Conservation (phyloP, 2,113 vertebrate genomes). For the Cepphus grylle region DNA sequence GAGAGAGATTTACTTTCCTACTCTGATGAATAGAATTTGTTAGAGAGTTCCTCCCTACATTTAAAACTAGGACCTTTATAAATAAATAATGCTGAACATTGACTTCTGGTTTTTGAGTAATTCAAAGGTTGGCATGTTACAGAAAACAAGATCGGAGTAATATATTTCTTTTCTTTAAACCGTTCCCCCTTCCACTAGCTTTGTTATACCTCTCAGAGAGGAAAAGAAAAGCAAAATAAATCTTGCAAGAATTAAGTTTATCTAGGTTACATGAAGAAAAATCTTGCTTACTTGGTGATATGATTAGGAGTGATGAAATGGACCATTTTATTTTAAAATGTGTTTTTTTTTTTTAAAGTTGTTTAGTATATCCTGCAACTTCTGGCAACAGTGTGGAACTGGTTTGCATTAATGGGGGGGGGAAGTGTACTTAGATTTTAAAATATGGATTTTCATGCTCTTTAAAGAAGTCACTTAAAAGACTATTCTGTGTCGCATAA, state of each 20-base stretch:
- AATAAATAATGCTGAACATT: not conserved
- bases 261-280: not conserved
- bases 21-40: not conserved
- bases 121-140: not conserved
- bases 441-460: not conserved
- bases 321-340: not conserved
- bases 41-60: not conserved
- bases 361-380: not conserved
- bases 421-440: not conserved
- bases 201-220: not conserved
- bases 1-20: not conserved
- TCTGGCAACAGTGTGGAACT: not conserved
- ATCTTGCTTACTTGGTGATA: not conserved
- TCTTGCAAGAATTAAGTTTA: not conserved
- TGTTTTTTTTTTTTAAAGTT: not conserved
- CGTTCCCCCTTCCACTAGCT: not conserved
- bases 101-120: not conserved
- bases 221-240: not conserved
- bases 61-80: not conserved
- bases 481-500: rapidly evolving
- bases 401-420: not conserved
- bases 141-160: not conserved
- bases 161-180: not conserved
- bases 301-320: not conserved
- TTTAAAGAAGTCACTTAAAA: not conserved